A percentile compares a stretch with the other conserved stretches of the same genome.
phyloP scores from a whole-genome alignment of 2,888 invertebrate species.

The Baronia brevicornis region DNA sequence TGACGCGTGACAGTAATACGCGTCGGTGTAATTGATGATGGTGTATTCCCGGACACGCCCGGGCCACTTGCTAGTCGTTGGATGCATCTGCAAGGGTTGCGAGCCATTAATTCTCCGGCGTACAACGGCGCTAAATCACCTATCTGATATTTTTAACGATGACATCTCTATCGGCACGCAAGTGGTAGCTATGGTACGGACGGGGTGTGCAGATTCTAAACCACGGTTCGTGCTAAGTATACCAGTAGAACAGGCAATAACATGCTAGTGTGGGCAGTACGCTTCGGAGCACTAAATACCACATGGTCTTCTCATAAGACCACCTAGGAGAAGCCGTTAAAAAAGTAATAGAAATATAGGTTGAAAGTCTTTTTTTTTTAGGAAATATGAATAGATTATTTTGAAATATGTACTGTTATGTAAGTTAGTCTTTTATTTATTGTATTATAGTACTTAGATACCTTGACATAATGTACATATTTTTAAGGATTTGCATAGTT shows the following conservation, averaged over 20 bases:
- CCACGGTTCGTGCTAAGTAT: slow-evolving; percentile 76
- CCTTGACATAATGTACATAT: slow-evolving; percentile 65
- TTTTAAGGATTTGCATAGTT: slow-evolving; percentile 56
- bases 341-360: slow-evolving; percentile 61
- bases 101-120: slow-evolving; percentile 18
- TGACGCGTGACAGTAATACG: slow-evolving; percentile 20
- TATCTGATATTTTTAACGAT: background rate
- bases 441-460: slow-evolving; percentile 71
- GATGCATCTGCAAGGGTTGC: slow-evolving; percentile 11
- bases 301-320: slow-evolving; percentile 68
- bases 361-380: slow-evolving; percentile 52
- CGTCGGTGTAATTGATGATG: slow-evolving; percentile 19
- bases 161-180: too few relatives aligned
- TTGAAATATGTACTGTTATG: slow-evolving; percentile 63
- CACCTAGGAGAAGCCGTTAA: slow-evolving; percentile 70
- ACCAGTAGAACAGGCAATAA: slow-evolving; percentile 72
- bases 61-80: slow-evolving; percentile 20
- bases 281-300: slow-evolving; percentile 74
- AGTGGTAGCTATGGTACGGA: too few relatives aligned
- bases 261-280: slow-evolving; percentile 75
- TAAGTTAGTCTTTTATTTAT: slow-evolving; percentile 72
- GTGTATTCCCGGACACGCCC: slow-evolving; percentile 22
- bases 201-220: too few relatives aligned
- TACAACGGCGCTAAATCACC: slow-evolving; percentile 4
- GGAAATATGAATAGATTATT: slow-evolving; percentile 58